Base-by-base conservation (phyloP, 2,888 invertebrate genomes). In the Agrotis ipsilon region DNA sequence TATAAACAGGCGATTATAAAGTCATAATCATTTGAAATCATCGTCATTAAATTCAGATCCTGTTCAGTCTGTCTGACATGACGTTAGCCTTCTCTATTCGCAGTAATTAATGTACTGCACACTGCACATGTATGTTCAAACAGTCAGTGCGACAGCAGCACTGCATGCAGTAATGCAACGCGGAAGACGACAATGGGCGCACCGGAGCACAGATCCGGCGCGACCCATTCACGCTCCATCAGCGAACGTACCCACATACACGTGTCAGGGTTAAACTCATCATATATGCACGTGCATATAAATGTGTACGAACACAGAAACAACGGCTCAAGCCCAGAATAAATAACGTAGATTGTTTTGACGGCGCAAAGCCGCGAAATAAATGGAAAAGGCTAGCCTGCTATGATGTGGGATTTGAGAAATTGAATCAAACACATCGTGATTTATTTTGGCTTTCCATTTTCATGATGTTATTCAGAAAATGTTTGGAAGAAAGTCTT, bases 121-220 rank as follows among this genome's bases (percentile, higher is more conserved):
- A 43, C 16, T 58, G 60, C 73, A 48, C 39, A 66, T 21, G 49
- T 51, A 59, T 21, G 49, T 51, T 57, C 61, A 65, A 32, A 49
- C 48, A 55, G 43, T 48, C 43, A 71, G 70, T 58, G 43, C 43
- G 32, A 69, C 68, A 64, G 57, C 24, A 59, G 62, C 49, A 58
- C 55, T 58, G 67, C 63, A 81, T 71, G 64, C 77, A 85, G 85
- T 87, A 86, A 89, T 88, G 91, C 89, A 88, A 90, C 89, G 87
- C 93, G 94, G 94, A 93, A 94, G 92, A 91, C 88, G 87, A 95
- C 94, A 95, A 94, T 93, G 90, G 91, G 88, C 85, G 88, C 93
- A 92, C 77, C 93, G 90, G 92, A 90, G 93, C 95, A 89, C 81
- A 91, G 92, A 91, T 96, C 96, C 96, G 94, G 92, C 82, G 83